Percentiles rank a stretch among this genome's conserved stretches.
phyloP scores from a whole-genome alignment of 2,797 vertebrate genomes.

The Trachops cirrhosus region DNA sequence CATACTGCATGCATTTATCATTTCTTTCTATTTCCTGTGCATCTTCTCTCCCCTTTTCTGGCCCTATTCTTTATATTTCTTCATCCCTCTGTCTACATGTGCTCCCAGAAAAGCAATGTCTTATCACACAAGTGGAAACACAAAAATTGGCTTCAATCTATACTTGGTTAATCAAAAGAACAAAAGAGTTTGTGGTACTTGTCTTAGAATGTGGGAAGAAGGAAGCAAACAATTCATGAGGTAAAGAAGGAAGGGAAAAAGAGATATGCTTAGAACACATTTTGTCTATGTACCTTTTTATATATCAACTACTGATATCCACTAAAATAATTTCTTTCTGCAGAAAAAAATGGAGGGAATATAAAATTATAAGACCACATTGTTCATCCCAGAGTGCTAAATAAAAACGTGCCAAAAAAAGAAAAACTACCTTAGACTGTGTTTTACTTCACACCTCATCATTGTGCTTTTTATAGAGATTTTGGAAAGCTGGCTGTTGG shows the following conservation, averaged over 20 bases:
- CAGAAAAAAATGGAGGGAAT: conserved; percentile 67
- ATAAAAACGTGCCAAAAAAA: conserved; percentile 66
- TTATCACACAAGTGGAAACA: not conserved
- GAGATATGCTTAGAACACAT: not conserved
- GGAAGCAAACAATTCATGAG: not conserved
- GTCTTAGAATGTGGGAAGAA: not conserved
- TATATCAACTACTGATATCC: conserved; percentile 84
- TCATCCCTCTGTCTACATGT: not conserved
- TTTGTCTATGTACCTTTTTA: not conserved
- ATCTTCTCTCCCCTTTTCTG: not conserved
- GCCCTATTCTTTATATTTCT: not conserved
- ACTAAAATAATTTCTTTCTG: conserved; percentile 81
- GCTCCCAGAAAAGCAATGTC: not conserved
- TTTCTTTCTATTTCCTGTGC: not conserved
- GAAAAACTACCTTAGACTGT: conserved; percentile 91
- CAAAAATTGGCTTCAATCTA: not conserved
- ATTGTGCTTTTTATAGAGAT: conserved; percentile 89
- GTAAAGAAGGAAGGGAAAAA: not conserved
- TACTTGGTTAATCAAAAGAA: not conserved
- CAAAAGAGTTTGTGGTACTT: not conserved
- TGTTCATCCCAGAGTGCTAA: conserved; percentile 83
- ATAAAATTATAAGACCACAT: conserved; percentile 77
- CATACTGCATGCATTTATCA: conserved; percentile 30
- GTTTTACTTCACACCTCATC: conserved; percentile 91
- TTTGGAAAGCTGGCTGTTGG: conserved; percentile 90